Percentiles rank a stretch among this genome's conserved stretches.
Evolutionary conservation across 2,888 invertebrate species (phyloP).

Genomic region (Parnassius apollo): DNA sequence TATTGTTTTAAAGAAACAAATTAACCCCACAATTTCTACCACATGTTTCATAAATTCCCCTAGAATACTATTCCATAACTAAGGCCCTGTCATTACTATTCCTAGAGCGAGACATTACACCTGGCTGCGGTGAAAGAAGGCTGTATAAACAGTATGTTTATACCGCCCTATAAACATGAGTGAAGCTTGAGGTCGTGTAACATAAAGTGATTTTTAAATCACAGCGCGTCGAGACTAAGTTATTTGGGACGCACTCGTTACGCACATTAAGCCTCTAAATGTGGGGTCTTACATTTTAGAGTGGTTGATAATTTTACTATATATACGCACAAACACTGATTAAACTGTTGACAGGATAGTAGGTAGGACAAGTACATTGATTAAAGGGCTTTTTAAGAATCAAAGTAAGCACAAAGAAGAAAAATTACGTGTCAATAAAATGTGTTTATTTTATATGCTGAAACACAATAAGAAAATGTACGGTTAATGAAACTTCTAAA

Average conservation of each 20-base stretch:
- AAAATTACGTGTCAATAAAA: too few species aligned
- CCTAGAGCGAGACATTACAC: conserved; percentile 23
- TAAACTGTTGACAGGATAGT: conserved; percentile 6
- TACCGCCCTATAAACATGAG: conserved; percentile 34
- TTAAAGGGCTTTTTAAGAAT: too few species aligned
- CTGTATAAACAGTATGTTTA: conserved; percentile 31
- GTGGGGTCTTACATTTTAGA: conserved; percentile 10
- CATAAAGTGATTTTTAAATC: conserved; percentile 27
- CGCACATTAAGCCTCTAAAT: conserved; percentile 17
- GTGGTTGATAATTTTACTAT: conserved; percentile 2
- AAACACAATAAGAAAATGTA: too few species aligned
- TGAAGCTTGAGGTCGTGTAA: conserved; percentile 28
- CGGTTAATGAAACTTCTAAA: too few species aligned
- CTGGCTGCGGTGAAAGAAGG: conserved; percentile 29
- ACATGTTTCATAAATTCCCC: conserved; percentile 9
- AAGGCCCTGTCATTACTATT: conserved; percentile 20
- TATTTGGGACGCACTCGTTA: conserved; percentile 25
- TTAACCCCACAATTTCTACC: not conserved
- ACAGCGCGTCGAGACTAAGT: conserved; percentile 20
- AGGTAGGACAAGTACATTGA: too few species aligned
- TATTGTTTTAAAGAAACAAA: not conserved
- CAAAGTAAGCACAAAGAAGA: too few species aligned
- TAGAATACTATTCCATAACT: conserved; percentile 16
- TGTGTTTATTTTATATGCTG: too few species aligned
- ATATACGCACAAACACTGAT: conserved; percentile 34